Evolutionary conservation across 2,888 invertebrate species (phyloP).

Genomic region (Thalpophila matura): DNA sequence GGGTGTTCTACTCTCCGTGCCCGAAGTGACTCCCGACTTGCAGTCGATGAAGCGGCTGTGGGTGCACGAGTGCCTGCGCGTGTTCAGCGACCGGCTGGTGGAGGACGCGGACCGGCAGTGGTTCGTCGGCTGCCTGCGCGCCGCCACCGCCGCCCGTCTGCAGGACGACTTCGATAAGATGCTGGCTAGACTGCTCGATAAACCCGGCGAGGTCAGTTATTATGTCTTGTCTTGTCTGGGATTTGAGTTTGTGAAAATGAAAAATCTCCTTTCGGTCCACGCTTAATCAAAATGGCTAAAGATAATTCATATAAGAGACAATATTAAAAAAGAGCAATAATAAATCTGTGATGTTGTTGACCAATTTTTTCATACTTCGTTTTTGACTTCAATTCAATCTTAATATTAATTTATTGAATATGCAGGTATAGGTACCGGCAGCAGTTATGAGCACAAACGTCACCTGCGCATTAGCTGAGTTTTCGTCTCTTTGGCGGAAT

Average conservation of each 20-base stretch:
- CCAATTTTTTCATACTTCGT: too few relatives aligned
- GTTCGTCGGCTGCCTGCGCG: constrained; percentile 93
- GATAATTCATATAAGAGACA: too few relatives aligned
- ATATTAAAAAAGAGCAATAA: too few relatives aligned
- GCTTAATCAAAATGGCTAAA: too few relatives aligned
- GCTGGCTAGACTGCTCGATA: constrained; percentile 91
- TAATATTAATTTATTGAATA: too few relatives aligned
- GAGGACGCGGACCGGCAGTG: constrained; percentile 96
- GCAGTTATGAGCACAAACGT: too few relatives aligned
- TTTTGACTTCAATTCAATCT: too few relatives aligned
- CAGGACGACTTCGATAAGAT: constrained; percentile 93
- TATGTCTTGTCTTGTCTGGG: background rate
- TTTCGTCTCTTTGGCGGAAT: too few relatives aligned
- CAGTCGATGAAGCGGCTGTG: constrained; percentile 97
- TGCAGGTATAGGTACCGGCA: too few relatives aligned
- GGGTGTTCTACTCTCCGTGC: constrained; percentile 97
- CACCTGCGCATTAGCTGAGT: too few relatives aligned
- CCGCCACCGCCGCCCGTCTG: constrained; percentile 91
- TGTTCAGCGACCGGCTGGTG: constrained; percentile 97
- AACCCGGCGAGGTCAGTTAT: constrained; percentile 65
- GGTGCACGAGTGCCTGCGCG: constrained; percentile 98
- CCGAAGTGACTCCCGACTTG: constrained; percentile 97
- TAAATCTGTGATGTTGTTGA: too few relatives aligned
- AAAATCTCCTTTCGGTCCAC: too few relatives aligned
- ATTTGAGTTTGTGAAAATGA: background rate